Evolutionary conservation across 2,113 vertebrate genomes (phyloP), one percentile per base, ranked within the genome.

Genomic region (Chionodraco myersi): DNA sequence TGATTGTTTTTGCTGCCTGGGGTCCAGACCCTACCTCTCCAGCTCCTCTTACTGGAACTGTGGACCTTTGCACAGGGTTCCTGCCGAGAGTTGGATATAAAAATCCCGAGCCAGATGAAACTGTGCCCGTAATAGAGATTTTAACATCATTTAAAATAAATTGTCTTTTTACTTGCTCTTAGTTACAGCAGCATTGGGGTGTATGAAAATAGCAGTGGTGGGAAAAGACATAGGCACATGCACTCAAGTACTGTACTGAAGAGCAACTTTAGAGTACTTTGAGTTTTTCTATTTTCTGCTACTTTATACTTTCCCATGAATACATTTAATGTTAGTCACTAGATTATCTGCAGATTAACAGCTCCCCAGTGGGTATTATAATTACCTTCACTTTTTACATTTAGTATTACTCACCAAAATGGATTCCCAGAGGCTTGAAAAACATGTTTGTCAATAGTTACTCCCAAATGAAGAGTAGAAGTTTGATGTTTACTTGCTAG

Each of bases 1-100:
- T 93, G 92, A 94, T 94, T 95, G 94, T 95, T 94, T 94, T 92
- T 93, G 84, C 89, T 92, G 92, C 88, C 80, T 75, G 72, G 84
- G 80, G 87, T 92, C 83, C 86, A 87, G 82, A 89, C 83, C 84
- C 62, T 83, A 77, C 86, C 87, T 89, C 88, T 90, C 86, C 83
- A 86, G 88, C 91, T 93, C 91, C 83, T 77, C 83, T 93, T 93
- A 92, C 92, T 83, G 78, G 85, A 75, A 78, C 78, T 82, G 63
- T 83, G 83, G 86, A 83, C 80, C 62, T 86, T 83, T 90, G 76
- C 70, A 81, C 77, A 47, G 52, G 15, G 79, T 84, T 86, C 84
- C 75, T 48, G 72, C 77, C n/a, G 61, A 49, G 75, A 83, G 56
- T 54, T 82, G 58, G 64, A 83, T 75, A 79, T 49, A 53, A 61